Evolutionary conservation across 1,140 invertebrate species (phyloP), one percentile per base, ranked within the genome.

Genomic region (Diabrotica virgifera): DNA sequence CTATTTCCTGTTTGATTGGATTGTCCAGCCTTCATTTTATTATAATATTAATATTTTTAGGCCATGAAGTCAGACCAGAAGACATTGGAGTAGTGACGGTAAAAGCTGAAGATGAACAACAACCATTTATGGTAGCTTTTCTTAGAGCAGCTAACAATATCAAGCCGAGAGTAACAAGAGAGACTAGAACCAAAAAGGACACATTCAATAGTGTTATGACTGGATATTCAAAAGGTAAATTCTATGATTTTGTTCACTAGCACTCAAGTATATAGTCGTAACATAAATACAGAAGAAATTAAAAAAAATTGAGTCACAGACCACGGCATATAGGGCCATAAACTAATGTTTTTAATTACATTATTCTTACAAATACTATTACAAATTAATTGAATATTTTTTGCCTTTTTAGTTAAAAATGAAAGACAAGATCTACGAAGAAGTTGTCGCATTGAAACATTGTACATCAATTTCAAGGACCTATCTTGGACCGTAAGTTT

Each of bases 71-170:
- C 8, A 87, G 89, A 70, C 87, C 93, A 5, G 89, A 92, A 73
- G 90, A 94, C 68, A 87, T 94, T 64, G 94, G 94, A 5, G 79
- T 96, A 13, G 86, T 94, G 10, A 90, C 88, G 58, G 84, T 85
- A 4, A 87, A 86, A 68, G 90, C 89, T 0, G 83, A 89, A 52
- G 89, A 90, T 70, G 91, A 93, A 65, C 90, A 89, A 69, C 91
- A 95, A 75, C 93, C 94, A 0, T 95, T 96, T 79, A 86, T 95
- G 85, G 91, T 94, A 6, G 91, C 89, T 2, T 96, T 93, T 77
- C 88, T 95, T 69, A 90, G 91, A 75, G 87, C 83, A 50, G 81
- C 81, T 5, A 83, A 82, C 11, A 62, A 80, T 55, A 80, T 75
- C 69, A 86, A 73, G 81, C 83, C 64, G 70, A 79, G 65, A 80